These are phyloP conservation scores for Australoheros facetus DNA, from an alignment of 2,797 vertebrate species.

Conservation along the genomic window DNA sequence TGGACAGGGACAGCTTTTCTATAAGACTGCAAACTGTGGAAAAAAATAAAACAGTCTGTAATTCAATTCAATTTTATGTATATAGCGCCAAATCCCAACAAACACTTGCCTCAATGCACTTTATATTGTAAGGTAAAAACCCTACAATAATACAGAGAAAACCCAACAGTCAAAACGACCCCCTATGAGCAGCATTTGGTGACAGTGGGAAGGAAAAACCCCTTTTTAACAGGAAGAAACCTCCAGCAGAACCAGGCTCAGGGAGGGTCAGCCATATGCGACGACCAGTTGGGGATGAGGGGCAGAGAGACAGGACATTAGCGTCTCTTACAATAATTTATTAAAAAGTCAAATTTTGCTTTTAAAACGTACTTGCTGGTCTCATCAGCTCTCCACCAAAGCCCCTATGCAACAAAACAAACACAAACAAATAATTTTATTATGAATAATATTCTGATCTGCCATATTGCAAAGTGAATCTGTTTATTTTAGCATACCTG, in stretches of 20 bases:
- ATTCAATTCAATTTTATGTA: neutral
- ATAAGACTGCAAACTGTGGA: constrained; percentile 89
- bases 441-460: neutral
- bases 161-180: too few relatives aligned
- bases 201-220: too few relatives aligned
- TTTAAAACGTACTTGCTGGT: constrained; percentile 85
- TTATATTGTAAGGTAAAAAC: too few relatives aligned
- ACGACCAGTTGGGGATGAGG: too few relatives aligned
- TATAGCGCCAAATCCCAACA: too few relatives aligned
- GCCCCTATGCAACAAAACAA: constrained; percentile 80
- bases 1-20: constrained; percentile 90
- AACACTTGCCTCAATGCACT: too few relatives aligned
- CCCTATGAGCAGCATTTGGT: too few relatives aligned
- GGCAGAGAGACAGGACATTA: too few relatives aligned
- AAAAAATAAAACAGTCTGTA: neutral
- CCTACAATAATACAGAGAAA: too few relatives aligned
- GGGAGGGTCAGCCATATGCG: too few relatives aligned
- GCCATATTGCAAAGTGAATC: fast-evolving
- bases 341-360: neutral
- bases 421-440: neutral
- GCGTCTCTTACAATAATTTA: neutral
- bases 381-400: constrained; percentile 94
- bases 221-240: too few relatives aligned
- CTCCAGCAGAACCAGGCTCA: too few relatives aligned
- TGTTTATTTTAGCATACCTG: constrained; percentile 79